Conservation (phyloP, 2,888 invertebrate species). For the Trichacis sp. region DNA sequence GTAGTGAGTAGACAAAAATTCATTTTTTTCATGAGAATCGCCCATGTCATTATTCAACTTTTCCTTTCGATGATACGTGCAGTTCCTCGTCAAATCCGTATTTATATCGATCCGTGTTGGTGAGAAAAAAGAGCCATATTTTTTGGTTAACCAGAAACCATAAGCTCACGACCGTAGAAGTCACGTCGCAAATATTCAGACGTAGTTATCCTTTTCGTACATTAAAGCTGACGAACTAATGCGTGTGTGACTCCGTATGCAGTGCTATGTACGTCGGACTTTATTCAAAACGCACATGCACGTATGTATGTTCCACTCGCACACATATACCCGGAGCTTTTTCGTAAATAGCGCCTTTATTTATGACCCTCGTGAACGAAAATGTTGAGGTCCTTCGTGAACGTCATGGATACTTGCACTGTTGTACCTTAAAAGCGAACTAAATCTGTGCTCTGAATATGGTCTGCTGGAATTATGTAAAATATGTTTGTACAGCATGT, state of each 20-base stretch:
- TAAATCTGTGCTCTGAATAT: slow-evolving; percentile 34
- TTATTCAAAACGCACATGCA: slow-evolving; percentile 18
- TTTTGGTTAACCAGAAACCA: slow-evolving; percentile 43
- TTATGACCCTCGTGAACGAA: slow-evolving; percentile 21
- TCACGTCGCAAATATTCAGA: slow-evolving; percentile 41
- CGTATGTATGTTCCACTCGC: background rate
- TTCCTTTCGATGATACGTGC: too few relatives aligned
- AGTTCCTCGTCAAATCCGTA: too few relatives aligned
- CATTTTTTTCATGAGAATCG: too few relatives aligned
- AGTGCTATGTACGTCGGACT: slow-evolving; percentile 8
- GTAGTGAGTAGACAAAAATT: too few relatives aligned
- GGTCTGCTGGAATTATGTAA: slow-evolving; percentile 59
- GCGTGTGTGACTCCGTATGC: slow-evolving; percentile 17
- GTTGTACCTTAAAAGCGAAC: slow-evolving; percentile 22
- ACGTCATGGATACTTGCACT: slow-evolving; percentile 17
- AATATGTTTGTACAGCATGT: slow-evolving; percentile 68
- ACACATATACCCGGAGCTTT: slow-evolving; percentile 15
- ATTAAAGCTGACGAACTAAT: slow-evolving; percentile 18
- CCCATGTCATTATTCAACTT: too few relatives aligned
- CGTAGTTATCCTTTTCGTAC: slow-evolving; percentile 27
- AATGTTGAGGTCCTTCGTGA: slow-evolving; percentile 15
- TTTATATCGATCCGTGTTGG: slow-evolving; percentile 38
- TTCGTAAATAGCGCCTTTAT: slow-evolving; percentile 19
- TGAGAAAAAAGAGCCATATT: slow-evolving; percentile 36
- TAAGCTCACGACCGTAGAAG: slow-evolving; percentile 30